Conservation (phyloP, 1,140 invertebrate genomes). For the Achroia grisella region DNA sequence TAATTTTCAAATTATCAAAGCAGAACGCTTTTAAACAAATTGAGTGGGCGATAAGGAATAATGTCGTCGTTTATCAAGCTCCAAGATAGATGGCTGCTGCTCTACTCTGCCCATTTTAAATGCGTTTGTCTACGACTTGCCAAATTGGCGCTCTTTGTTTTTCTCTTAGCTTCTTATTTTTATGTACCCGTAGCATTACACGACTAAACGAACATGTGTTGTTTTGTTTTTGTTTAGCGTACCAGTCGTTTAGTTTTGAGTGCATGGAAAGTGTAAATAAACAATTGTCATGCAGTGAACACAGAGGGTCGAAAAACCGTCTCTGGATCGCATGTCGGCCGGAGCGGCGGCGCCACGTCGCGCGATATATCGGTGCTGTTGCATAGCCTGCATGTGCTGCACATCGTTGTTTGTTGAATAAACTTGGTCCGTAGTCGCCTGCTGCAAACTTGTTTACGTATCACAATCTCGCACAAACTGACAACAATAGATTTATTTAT, state of each 20-base stretch:
- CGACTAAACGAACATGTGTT: slow-evolving; percentile 1
- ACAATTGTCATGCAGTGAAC: slow-evolving; percentile 52
- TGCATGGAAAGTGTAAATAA: slow-evolving; percentile 28
- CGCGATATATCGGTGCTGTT: slow-evolving; percentile 2
- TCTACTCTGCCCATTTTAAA: slow-evolving; percentile 72
- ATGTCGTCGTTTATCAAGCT: slow-evolving; percentile 72
- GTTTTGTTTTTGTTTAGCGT: slow-evolving; percentile 2
- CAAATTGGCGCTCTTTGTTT: slow-evolving; percentile 65
- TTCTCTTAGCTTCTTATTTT: slow-evolving; percentile 46
- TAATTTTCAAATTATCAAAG: slow-evolving; percentile 73
- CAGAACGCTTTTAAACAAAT: slow-evolving; percentile 73
- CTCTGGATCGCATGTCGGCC: not conserved
- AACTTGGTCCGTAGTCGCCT: slow-evolving; percentile 41
- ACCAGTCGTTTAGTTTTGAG: slow-evolving; percentile 25
- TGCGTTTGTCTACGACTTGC: slow-evolving; percentile 69
- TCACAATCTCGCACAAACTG: slow-evolving; percentile 32
- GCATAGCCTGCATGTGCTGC: slow-evolving; percentile 3
- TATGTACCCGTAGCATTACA: slow-evolving; percentile 9
- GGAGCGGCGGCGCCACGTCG: not conserved
- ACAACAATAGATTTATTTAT: slow-evolving; percentile 34
- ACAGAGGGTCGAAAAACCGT: slow-evolving; percentile 17
- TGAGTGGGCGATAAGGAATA: slow-evolving; percentile 73
- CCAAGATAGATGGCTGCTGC: slow-evolving; percentile 65
- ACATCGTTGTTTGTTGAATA: slow-evolving; percentile 45
- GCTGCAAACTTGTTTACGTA: slow-evolving; percentile 48